Conservation (phyloP, 2,113 vertebrate species). For the Etheostoma cragini region DNA sequence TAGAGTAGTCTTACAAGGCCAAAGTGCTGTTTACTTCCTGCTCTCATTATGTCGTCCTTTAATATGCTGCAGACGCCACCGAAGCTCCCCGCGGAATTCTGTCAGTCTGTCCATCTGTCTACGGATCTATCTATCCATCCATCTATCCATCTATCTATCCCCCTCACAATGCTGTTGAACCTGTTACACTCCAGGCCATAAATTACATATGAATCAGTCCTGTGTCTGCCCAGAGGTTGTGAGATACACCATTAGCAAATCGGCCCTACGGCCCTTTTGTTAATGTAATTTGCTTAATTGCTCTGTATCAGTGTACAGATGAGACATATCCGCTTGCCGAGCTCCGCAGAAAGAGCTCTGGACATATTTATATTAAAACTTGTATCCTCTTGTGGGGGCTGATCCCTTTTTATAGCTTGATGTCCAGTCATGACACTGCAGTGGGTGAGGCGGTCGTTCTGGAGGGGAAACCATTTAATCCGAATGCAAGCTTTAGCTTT, state of each 20-base stretch:
- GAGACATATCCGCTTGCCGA: constrained; percentile 71
- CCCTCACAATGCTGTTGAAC: constrained; percentile 3
- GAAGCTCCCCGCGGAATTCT: not conserved
- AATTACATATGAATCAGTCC: constrained; percentile 70
- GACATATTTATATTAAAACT: constrained; percentile 79
- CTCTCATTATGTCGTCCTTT: constrained; percentile 20
- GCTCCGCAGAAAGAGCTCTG: constrained; percentile 68
- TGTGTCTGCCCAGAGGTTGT: constrained; percentile 79
- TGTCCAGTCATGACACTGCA: constrained; percentile 46
- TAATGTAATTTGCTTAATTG: constrained; percentile 85
- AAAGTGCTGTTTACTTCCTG: constrained; percentile 34
- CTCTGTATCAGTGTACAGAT: constrained; percentile 78
- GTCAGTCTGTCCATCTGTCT: not conserved
- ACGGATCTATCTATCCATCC: not conserved
- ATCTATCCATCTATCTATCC: not conserved
- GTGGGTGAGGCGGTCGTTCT: not conserved
- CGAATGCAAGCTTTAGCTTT: not conserved
- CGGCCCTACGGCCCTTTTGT: constrained; percentile 78
- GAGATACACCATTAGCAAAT: constrained; percentile 78
- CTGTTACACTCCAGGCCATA: constrained; percentile 64
- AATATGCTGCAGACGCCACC: constrained; percentile 17
- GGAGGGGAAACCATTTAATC: not conserved
- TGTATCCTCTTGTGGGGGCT: constrained; percentile 55
- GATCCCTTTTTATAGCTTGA: constrained; percentile 51
- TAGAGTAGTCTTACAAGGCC: constrained; percentile 57